Evolutionary conservation across 1,140 invertebrate species (phyloP), one percentile per base, ranked within the genome.

Genomic region (Ceratitis capitata): DNA sequence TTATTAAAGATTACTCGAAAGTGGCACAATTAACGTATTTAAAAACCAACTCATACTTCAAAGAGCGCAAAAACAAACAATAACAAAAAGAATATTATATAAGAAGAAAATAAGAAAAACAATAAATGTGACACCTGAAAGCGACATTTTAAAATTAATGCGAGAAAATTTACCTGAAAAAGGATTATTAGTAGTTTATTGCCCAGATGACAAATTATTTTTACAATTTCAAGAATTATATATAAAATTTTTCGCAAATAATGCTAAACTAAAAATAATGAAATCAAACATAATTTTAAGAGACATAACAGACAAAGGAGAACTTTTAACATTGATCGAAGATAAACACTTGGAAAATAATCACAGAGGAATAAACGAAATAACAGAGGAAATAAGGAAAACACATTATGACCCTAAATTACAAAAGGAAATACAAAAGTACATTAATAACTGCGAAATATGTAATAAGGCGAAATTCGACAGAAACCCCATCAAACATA

Each of bases 311-410:
- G n/a, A n/a, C n/a, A 85, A 26, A 35, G 49, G 23, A 83, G 32
- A 35, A 64, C 32, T 64, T 29, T 64, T 64, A 64, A 3, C 3
- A 85, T 64, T 83, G 42, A 85, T 85, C 58, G 42, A 83, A 29
- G n/a, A 32, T 16, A 53, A 85, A 83, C 78, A 64, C 45, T 42
- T 42, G 5, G 35, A 58, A 64, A 32, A 83, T n/a, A 88, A 87
- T 84, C 86, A 87, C 53, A 86, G 84, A 19, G 87, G 87, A 29
- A 88, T 88, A 84, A 78, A 51, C 39, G 84, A 88, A 85, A 85
- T 86, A 19, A 87, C 82, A 42, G 85, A 83, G 47, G 82, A 86
- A 61, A 32, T 87, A 83, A 86, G 84, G 14, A 26, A 23, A 64
- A 5, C 32, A 64, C 32, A 64, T 23, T 64, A 64, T n/a, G 12